A percentile compares a stretch with the other conserved stretches of the same genome.
These are phyloP conservation scores for Siniperca knerii DNA, from an alignment of 2,113 vertebrate genomes.

Conservation along the genomic window DNA sequence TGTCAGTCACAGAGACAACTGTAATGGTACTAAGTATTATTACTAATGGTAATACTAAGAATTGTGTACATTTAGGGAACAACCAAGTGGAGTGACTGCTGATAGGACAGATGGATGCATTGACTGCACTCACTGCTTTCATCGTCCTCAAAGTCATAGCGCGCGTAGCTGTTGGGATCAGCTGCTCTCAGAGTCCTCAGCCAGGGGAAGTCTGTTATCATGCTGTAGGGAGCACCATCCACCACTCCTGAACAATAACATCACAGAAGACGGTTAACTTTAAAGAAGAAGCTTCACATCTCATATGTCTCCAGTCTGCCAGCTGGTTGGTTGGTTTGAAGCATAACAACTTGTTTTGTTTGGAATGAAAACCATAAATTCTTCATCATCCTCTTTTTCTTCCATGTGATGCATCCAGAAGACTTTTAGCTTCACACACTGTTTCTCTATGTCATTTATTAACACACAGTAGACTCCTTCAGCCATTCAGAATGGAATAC, in stretches of 20 bases:
- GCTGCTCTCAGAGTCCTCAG: slow-evolving; percentile 93
- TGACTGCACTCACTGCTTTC: slow-evolving; percentile 92
- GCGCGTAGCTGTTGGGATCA: slow-evolving; percentile 95
- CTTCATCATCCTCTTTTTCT: no score
- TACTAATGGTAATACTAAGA: not conserved
- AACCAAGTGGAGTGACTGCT: not conserved
- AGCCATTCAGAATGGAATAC: not conserved
- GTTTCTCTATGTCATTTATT: not conserved
- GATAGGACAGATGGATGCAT: not conserved
- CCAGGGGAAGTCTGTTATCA: slow-evolving; percentile 99
- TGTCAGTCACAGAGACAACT: no score
- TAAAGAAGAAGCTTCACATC: not conserved
- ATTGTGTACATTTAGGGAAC: not conserved
- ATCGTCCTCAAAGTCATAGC: slow-evolving; percentile 98
- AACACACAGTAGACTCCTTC: not conserved
- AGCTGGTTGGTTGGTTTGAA: not conserved
- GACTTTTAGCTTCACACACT: not conserved
- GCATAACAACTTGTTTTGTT: not conserved
- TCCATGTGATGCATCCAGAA: no score
- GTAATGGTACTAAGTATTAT: no score
- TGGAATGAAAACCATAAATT: no score
- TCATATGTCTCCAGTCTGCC: not conserved
- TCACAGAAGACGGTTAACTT: not conserved
- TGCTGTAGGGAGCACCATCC: slow-evolving; percentile 94
- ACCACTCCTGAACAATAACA: slow-evolving; percentile 86